phyloP scores from a whole-genome alignment of 2,113 vertebrate species.

The Amia ocellicauda region DNA sequence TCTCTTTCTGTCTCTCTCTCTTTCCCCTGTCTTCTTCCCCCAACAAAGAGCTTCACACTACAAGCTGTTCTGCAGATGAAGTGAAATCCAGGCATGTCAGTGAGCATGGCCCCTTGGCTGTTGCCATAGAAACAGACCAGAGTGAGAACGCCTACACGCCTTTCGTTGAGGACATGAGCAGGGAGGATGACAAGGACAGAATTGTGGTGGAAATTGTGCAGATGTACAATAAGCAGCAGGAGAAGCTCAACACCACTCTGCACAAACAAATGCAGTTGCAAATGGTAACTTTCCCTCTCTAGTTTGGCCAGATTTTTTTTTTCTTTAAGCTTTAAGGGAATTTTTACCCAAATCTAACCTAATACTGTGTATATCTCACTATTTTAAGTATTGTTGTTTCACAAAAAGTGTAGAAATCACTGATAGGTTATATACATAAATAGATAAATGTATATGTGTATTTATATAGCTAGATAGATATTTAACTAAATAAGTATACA shows the following conservation, averaged over 20 bases:
- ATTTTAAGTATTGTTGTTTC: too few relatives aligned
- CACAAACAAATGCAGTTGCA: slow-evolving; percentile 92
- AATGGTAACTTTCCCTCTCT: slow-evolving; percentile 69
- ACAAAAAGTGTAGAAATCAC: too few relatives aligned
- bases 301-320: not conserved
- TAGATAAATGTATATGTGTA: too few relatives aligned
- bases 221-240: slow-evolving; percentile 91
- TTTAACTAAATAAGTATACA: too few relatives aligned
- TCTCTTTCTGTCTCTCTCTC: slow-evolving; percentile 18
- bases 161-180: slow-evolving; percentile 58
- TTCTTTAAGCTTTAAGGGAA: not conserved
- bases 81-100: slow-evolving; percentile 65
- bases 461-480: too few relatives aligned
- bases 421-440: too few relatives aligned
- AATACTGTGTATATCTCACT: too few relatives aligned
- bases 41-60: slow-evolving; percentile 64
- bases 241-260: slow-evolving; percentile 87
- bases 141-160: slow-evolving; percentile 62
- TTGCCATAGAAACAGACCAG: slow-evolving; percentile 57
- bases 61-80: slow-evolving; percentile 60
- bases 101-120: slow-evolving; percentile 51
- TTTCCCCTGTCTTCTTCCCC: slow-evolving; percentile 22
- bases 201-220: slow-evolving; percentile 96
- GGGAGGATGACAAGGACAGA: slow-evolving; percentile 90
- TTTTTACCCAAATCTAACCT: too few relatives aligned